phyloP scores from a whole-genome alignment of 2,113 vertebrate species.

The Macroglossus sobrinus region DNA sequence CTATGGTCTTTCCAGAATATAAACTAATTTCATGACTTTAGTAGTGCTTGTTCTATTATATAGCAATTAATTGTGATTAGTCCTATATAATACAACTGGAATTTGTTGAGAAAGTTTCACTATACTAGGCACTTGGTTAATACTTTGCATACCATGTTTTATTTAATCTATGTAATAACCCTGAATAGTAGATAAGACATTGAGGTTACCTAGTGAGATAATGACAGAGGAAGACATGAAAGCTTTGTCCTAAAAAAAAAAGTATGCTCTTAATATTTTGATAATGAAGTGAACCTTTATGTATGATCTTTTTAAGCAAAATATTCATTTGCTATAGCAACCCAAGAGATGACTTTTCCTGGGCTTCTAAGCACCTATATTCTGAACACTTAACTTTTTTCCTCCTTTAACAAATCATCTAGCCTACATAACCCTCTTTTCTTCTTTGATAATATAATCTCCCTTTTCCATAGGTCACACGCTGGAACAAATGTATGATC shows the following conservation, averaged over 20 bases:
- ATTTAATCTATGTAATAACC: not conserved
- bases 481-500: slow-evolving; percentile 50
- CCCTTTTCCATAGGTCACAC: not conserved
- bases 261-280: not conserved
- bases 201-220: not conserved
- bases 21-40: not conserved
- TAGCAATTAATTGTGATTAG: not conserved
- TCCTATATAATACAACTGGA: not conserved
- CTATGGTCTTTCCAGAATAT: not conserved
- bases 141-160: not conserved
- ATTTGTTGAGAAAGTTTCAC: not conserved
- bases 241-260: not conserved
- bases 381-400: slow-evolving; percentile 50
- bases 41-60: not conserved
- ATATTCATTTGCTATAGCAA: not conserved
- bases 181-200: not conserved
- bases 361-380: slow-evolving; percentile 1
- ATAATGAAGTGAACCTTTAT: not conserved
- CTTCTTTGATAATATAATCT: slow-evolving; percentile 43
- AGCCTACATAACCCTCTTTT: slow-evolving; percentile 34
- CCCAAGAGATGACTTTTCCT: not conserved
- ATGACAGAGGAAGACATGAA: not conserved
- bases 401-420: slow-evolving; percentile 37
- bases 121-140: not conserved
- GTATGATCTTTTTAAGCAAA: not conserved